phyloP scores from a whole-genome alignment of 1,140 invertebrate genomes.

The Lasaia peninsularis region DNA sequence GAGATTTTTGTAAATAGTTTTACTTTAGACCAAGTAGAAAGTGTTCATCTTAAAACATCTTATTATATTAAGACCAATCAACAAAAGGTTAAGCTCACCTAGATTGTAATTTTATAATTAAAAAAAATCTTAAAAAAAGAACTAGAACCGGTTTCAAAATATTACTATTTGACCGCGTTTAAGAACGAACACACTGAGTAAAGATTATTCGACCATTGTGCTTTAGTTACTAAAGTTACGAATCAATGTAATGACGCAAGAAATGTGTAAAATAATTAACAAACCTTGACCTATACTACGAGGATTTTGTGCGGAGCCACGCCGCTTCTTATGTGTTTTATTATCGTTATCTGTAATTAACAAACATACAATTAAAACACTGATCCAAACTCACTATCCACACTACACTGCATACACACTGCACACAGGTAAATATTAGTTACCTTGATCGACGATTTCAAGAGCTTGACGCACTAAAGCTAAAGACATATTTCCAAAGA shows the following conservation, averaged over 20 bases:
- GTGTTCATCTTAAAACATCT: no score
- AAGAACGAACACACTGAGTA: neutral
- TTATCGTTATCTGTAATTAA: slow-evolving; percentile 26
- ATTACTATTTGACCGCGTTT: neutral
- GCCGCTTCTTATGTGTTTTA: slow-evolving; percentile 26
- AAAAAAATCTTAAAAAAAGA: no score
- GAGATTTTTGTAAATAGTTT: no score
- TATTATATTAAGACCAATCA: no score
- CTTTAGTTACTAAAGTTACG: neutral
- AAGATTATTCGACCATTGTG: no score
- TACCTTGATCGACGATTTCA: slow-evolving; percentile 69
- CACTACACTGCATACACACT: no score
- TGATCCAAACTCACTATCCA: neutral
- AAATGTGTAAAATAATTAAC: slow-evolving; percentile 15
- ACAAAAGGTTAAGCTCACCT: no score
- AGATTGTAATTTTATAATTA: no score
- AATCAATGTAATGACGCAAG: slow-evolving; percentile 18
- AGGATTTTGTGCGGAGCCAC: slow-evolving; percentile 18
- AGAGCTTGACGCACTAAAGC: slow-evolving; percentile 69
- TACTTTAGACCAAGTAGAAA: no score
- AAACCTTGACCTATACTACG: slow-evolving; percentile 36
- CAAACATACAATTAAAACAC: slow-evolving; percentile 4
- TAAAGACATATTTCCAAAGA: slow-evolving; percentile 59
- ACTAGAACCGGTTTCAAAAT: no score
- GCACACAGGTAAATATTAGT: slow-evolving; percentile 29